Conservation (phyloP, 2,888 invertebrate genomes). For the Dolichomitus sp. region DNA sequence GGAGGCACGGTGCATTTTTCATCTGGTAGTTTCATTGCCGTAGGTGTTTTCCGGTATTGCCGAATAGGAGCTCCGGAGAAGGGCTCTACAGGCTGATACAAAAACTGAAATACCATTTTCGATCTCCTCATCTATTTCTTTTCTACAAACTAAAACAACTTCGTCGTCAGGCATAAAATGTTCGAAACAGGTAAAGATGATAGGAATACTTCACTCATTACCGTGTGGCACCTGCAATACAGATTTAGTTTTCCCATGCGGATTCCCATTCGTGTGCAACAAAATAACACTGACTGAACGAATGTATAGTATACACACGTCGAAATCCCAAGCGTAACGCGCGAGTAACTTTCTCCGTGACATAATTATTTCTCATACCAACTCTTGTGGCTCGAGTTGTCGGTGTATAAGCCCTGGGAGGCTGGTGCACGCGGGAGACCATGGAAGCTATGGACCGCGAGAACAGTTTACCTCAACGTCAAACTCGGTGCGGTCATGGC, state of each 20-base stretch:
- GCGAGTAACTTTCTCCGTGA: constrained; percentile 70
- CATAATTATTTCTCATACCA: constrained; percentile 69
- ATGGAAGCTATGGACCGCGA: constrained; percentile 77
- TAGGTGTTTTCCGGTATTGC: constrained; percentile 38
- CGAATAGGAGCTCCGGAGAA: constrained; percentile 30
- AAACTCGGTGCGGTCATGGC: constrained; percentile 81
- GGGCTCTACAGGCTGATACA: constrained; percentile 46
- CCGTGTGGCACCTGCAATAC: too few relatives aligned
- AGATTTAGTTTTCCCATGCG: not conserved
- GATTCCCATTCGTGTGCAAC: not conserved
- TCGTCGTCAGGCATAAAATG: not conserved
- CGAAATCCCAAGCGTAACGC: constrained; percentile 56
- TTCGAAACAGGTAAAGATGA: not conserved
- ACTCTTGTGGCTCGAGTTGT: constrained; percentile 13
- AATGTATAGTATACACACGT: constrained; percentile 29
- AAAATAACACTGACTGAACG: constrained; percentile 31
- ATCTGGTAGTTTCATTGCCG: constrained; percentile 52
- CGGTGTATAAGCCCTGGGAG: constrained; percentile 65
- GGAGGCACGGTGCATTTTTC: constrained; percentile 31
- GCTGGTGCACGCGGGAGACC: constrained; percentile 65
- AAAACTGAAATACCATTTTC: not conserved
- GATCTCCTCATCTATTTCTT: not conserved
- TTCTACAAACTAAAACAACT: not conserved
- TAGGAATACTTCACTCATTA: not conserved
- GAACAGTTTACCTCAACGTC: constrained; percentile 80